Percentiles rank a stretch among this genome's conserved stretches.
Evolutionary conservation across 35 echinoderm and acorn worm species (phyloP).

Genomic region (Amphiura filiformis): DNA sequence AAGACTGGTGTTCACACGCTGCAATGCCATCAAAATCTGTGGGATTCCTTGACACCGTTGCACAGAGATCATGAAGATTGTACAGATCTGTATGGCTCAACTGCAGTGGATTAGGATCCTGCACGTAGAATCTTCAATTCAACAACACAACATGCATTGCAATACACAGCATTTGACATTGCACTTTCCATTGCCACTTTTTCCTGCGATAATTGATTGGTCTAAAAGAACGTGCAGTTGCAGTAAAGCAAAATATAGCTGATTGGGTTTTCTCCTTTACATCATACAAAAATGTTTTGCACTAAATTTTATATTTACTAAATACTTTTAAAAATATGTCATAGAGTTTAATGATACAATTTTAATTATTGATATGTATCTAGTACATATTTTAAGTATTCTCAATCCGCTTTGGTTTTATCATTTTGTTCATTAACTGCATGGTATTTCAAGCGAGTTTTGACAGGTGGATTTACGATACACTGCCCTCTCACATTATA

Average conservation of each 20-base stretch:
- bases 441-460: neutral
- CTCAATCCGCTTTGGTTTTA: neutral
- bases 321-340: neutral
- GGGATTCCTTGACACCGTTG: neutral
- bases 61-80: neutral
- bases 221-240: too few relatives aligned
- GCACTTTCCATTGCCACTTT: too few relatives aligned
- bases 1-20: neutral
- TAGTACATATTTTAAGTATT: neutral
- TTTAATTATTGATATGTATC: neutral
- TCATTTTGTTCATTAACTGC: neutral
- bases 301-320: neutral
- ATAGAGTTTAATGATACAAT: too few relatives aligned
- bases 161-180: too few relatives aligned
- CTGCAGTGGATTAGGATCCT: too few relatives aligned
- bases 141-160: too few relatives aligned
- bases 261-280: too few relatives aligned
- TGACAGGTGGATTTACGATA: constrained; percentile 2
- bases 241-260: too few relatives aligned
- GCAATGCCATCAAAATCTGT: neutral
- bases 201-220: too few relatives aligned
- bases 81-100: too few relatives aligned
- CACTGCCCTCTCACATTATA: neutral
- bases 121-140: too few relatives aligned
- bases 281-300: neutral